These are phyloP conservation scores for Beroe forskalii DNA, from an alignment of 37 sponge, comb jelly and placozoan species.

Conservation along the genomic window DNA sequence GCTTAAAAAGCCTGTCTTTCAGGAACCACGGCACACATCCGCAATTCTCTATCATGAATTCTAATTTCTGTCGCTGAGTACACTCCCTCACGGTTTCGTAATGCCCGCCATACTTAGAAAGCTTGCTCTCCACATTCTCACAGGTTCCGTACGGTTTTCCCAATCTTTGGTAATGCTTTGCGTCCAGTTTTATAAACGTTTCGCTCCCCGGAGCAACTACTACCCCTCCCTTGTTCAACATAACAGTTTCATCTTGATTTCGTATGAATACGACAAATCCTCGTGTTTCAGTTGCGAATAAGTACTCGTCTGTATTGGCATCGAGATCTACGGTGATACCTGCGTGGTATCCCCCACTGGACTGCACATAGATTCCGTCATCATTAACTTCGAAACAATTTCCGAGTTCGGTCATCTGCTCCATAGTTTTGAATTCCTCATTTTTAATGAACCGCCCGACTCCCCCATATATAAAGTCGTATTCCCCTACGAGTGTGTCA, in stretches of 20 bases:
- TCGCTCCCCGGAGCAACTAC: slow-evolving; percentile 3
- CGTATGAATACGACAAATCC: slow-evolving; percentile 9
- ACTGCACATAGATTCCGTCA: not conserved
- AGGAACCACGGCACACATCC: slow-evolving; percentile 6
- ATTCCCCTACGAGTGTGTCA: slow-evolving; percentile 1
- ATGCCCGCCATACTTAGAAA: slow-evolving; percentile 10
- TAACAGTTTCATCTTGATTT: slow-evolving; percentile 27
- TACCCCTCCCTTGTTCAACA: not conserved
- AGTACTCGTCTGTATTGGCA: not conserved
- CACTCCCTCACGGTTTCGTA: slow-evolving; percentile 7
- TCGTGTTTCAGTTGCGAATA: not conserved
- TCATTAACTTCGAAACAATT: slow-evolving; percentile 25
- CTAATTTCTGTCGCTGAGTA: not conserved
- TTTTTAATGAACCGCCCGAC: not conserved
- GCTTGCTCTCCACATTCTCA: not conserved
- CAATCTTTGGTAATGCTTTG: not conserved
- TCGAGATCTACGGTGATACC: not conserved
- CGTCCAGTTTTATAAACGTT: not conserved
- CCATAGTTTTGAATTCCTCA: not conserved
- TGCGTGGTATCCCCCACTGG: not conserved
- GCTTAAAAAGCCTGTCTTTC: not conserved
- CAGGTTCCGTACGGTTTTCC: slow-evolving; percentile 1
- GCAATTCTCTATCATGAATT: not conserved
- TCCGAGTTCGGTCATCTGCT: not conserved
- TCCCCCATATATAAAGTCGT: not conserved